These are phyloP conservation scores for Pogona vitticeps DNA, from an alignment of 2,113 vertebrate genomes.

Conservation along the genomic window DNA sequence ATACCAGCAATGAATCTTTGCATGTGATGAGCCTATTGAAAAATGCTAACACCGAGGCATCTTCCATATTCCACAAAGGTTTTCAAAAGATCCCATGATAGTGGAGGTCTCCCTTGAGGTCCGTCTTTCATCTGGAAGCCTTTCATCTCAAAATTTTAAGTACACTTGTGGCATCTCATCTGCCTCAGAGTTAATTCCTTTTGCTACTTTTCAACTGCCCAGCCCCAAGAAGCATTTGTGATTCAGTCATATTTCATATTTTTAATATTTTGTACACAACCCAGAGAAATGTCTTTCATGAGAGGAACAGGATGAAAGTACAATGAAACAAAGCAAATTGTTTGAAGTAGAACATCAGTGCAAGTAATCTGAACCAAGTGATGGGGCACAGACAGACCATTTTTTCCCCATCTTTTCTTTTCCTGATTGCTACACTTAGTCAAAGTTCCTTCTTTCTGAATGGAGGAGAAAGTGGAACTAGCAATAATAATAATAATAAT, in stretches of 20 bases:
- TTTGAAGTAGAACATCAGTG: no score
- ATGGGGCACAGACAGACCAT: no score
- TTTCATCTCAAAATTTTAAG: conserved; percentile 13
- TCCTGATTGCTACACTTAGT: no score
- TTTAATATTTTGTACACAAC: no score
- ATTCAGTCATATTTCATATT: neutral
- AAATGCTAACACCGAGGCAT: conserved; percentile 30
- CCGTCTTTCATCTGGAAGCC: conserved; percentile 6
- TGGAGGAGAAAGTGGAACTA: no score
- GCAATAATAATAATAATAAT: no score
- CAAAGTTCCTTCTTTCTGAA: no score
- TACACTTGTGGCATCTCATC: neutral
- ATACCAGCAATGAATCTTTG: conserved; percentile 19
- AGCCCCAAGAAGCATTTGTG: neutral
- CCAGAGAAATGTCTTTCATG: no score
- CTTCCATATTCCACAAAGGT: conserved; percentile 31
- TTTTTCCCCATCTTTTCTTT: no score
- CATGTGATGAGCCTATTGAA: conserved; percentile 33
- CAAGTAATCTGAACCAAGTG: no score
- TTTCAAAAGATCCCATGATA: neutral
- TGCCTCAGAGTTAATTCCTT: neutral
- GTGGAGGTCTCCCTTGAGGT: conserved; percentile 30
- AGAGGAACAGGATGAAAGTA: no score
- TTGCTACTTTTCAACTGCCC: neutral
- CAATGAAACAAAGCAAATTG: no score